phyloP scores from a whole-genome alignment of 1,140 invertebrate species.

The Araneus ventricosus region DNA sequence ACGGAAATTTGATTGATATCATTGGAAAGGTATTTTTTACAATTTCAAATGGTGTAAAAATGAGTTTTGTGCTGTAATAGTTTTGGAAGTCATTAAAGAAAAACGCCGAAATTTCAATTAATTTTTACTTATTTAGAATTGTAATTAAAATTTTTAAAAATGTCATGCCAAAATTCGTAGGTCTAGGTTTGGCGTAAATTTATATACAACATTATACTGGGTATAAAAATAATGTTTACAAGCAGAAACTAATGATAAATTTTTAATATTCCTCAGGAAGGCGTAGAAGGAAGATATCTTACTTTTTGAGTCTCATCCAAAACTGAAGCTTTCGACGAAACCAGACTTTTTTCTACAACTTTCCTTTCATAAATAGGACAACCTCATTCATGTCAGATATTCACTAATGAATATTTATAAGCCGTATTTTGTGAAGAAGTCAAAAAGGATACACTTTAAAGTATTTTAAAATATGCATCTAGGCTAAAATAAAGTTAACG shows the following conservation, averaged over 20 bases:
- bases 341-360: neutral
- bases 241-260: neutral
- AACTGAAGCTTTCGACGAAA: slow-evolving; percentile 18
- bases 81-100: too few species aligned
- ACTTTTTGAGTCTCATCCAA: slow-evolving; percentile 20
- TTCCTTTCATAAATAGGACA: neutral
- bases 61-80: too few species aligned
- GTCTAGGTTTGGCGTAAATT: too few species aligned
- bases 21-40: too few species aligned
- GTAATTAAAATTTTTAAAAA: too few species aligned
- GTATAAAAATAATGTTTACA: neutral
- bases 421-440: neutral
- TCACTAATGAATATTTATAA: slow-evolving; percentile 33
- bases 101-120: too few species aligned
- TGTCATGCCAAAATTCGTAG: too few species aligned
- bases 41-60: too few species aligned
- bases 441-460: neutral
- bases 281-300: neutral
- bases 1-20: too few species aligned
- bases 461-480: neutral
- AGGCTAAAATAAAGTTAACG: too few species aligned
- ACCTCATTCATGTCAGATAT: neutral
- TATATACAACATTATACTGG: too few species aligned
- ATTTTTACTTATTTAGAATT: too few species aligned
- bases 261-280: neutral